Evolutionary conservation across 2,888 invertebrate species (phyloP), one percentile per base, ranked within the genome.

Genomic region (Hydrotaea diabolus): DNA sequence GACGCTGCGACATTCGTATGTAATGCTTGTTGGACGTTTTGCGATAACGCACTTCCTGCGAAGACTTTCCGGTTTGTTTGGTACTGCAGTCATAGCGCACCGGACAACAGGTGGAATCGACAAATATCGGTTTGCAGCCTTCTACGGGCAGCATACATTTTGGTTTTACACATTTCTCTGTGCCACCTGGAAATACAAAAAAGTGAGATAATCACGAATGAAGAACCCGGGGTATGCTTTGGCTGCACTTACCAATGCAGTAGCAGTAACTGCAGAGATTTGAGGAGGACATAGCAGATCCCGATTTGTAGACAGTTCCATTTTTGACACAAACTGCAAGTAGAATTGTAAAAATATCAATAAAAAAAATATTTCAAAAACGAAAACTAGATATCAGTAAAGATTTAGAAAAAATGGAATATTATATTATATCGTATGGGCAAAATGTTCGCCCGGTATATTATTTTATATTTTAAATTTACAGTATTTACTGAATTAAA

Each of bases 261-360:
- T 96, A 97, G 93, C 97, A 97, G 92, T 96, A 96, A 92, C 97
- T 96, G 93, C 97, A 97, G n/a, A 95, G 94, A 83, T 95, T 94
- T 19, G 95, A 94, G 4, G 96, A 95, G 87, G 95, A 94, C 96
- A 97, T 96, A 8, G 97, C 97, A 5, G 97, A 97, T 31, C 92
- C 89, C 57, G 90, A 90, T 88, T 92, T 89, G 89, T 92, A 89
- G 15, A 92, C 90, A 46, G 93, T 89, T 88, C 92, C 90, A 89
- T 92, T 92, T 77, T 91, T 90, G 0, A 92, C 90, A 72, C 92
- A 92, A 86, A 92, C 92, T 90, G 79, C 4, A 86, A 81, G 26
- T 15, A 49, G 9, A 43, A 31, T n/a, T 43, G 43, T 7, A 43
- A 11, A 13, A 43, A 2, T 43, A 43, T n/a, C n/a, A n/a, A n/a